Evolutionary conservation across 2,888 invertebrate species (phyloP), one percentile per base, ranked within the genome.

Genomic region (Allacma fusca): DNA sequence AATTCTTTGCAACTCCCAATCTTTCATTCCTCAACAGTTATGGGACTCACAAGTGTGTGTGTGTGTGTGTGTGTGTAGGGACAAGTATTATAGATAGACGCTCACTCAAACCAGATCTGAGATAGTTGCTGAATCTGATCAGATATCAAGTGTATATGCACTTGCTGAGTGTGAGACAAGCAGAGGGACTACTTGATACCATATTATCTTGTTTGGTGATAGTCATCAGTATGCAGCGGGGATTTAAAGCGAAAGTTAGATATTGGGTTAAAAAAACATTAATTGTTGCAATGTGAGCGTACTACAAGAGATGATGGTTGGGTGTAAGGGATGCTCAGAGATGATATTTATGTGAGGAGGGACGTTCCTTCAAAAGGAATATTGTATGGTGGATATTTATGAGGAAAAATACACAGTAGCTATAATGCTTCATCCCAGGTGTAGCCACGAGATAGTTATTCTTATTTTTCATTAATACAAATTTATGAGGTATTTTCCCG

Each of bases 401-500:
- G 75, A 68, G 50, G 5, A 44, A 68, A 44, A 44, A 34, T 68
- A 69, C 68, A 69, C 68, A 59, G 75, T 59, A 76, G 68, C 73
- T 40, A 43, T n/a, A n/a, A 16, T 34, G 57, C 74, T 19, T 74
- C 65, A 74, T 65, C 50, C 50, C 68, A 71, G 69, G 71, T 67
- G 71, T 76, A 64, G 44, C 29, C 50, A 28, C 44, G 68, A 67
- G 68, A 68, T 71, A 70, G 76, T 64, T 70, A 77, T 71, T 67
- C 65, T 72, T 77, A 65, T 65, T 77, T 77, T 77, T 77, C 77
- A 77, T 77, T 77, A 77, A 77, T 77, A 64, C 65, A 65, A 77
- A 77, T 77, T 77, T 77, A 77, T 73, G 64, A 77, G 77, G 77
- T 77, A 77, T 77, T 77, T n/a, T 73, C 67, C 71, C 50, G 77